Evolutionary conservation across 1,140 invertebrate genomes (phyloP), one percentile per base, ranked within the genome.

Genomic region (Reticulitermes speratus): DNA sequence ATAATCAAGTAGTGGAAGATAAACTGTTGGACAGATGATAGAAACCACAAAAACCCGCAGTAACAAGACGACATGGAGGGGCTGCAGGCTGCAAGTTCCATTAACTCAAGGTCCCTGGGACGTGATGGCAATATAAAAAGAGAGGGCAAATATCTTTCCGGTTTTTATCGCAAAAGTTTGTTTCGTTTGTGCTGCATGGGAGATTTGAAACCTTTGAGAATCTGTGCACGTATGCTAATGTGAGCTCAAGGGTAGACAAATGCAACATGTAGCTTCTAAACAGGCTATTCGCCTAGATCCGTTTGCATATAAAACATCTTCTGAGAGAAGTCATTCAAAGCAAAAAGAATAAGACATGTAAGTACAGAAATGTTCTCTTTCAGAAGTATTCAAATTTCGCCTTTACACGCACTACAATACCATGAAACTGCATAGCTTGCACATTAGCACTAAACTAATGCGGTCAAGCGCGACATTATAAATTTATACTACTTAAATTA

Each of bases 81-180:
- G 7, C n/a, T 75, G 25, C 65, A 75, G n/a, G 7, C n/a, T 75
- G 25, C 65, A 75, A 75, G 65, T 30, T 75, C 6, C 65, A 30
- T 75, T 75, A 75, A 25, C n/a, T 75, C 65, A 75, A 75, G 65
- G 65, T 75, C n/a, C n/a, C 65, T 75, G 65, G n/a, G 9, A 75
- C n/a, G 16, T 75, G n/a, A 30, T 8, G 25, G 65, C n/a, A 75
- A 9, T 75, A 75, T 75, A 75, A 25, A 75, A 65, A 65, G n/a
- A 19, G 65, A 75, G n/a, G 65, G n/a, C 25, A 25, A 75, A 75
- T 25, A 75, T 6, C 25, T 75, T 75, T 30, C 25, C 5, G 9
- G 2, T 75, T 75, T 30, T 30, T 75, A 75, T 30, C 65, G 65
- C 8, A 25, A n/a, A 75, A 75, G 6, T 30, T 16, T 75, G 65